These are phyloP conservation scores for Saxicola maurus DNA, from an alignment of 2,797 vertebrate species.

Conservation along the genomic window DNA sequence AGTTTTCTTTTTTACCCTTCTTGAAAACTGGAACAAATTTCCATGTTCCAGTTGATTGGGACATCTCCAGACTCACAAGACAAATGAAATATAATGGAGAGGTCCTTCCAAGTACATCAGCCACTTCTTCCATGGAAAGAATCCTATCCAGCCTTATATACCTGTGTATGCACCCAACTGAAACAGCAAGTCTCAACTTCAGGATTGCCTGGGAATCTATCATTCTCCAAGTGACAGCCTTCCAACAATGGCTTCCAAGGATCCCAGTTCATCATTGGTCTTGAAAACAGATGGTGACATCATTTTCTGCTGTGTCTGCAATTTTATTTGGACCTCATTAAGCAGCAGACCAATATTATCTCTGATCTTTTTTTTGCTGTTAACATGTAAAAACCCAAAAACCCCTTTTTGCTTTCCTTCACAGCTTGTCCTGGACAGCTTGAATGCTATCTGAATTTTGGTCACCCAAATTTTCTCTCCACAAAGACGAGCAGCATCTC, in stretches of 20 bases:
- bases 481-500: neutral
- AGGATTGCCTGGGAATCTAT: neutral
- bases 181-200: neutral
- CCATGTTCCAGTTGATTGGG: neutral
- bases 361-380: neutral
- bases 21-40: neutral
- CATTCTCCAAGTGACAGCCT: neutral
- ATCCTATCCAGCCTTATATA: accelerated
- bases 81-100: neutral
- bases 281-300: neutral
- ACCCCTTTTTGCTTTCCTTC: neutral
- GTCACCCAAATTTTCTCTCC: neutral
- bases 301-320: neutral
- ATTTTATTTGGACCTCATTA: neutral
- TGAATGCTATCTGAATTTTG: neutral
- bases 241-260: neutral
- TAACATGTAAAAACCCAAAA: neutral
- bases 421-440: neutral
- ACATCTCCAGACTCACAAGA: neutral
- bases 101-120: neutral
- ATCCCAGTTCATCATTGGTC: accelerated
- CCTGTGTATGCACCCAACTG: neutral
- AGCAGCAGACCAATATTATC: neutral
- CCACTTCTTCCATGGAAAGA: neutral
- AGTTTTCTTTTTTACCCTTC: neutral